A percentile compares a stretch with the other conserved stretches of the same genome.
phyloP scores from a whole-genome alignment of 2,888 invertebrate genomes.

The Selenia dentaria region DNA sequence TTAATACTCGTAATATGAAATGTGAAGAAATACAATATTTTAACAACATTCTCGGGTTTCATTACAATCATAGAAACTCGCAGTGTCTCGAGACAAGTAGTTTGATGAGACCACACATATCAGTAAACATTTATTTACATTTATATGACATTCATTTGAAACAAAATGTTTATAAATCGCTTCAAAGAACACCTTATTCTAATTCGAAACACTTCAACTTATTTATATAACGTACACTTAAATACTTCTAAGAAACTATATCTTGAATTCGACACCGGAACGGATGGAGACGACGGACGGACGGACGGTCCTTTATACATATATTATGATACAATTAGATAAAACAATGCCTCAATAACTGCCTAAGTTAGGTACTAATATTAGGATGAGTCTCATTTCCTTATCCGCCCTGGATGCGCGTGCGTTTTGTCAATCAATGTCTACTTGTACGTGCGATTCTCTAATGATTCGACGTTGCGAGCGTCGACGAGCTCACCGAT shows the following conservation, averaged over 20 bases:
- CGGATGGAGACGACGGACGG: conserved; percentile 44
- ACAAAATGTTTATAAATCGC: conserved; percentile 16
- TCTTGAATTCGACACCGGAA: conserved; percentile 66
- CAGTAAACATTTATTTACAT: neutral
- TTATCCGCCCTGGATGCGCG: conserved; percentile 34
- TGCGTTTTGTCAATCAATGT: conserved; percentile 1
- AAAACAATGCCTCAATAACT: conserved; percentile 61
- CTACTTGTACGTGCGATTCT: too few species aligned
- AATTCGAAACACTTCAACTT: conserved; percentile 38
- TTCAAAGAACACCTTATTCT: conserved; percentile 30
- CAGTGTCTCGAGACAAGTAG: too few species aligned
- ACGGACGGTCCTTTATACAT: conserved; percentile 28
- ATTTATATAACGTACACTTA: conserved; percentile 38
- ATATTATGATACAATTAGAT: conserved; percentile 43
- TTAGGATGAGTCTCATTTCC: conserved; percentile 39
- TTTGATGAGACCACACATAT: too few species aligned
- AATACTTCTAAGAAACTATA: conserved; percentile 56
- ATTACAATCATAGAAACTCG: too few species aligned
- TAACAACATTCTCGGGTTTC: too few species aligned
- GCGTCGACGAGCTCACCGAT: too few species aligned
- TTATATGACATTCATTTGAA: conserved; percentile 8
- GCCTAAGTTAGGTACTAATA: conserved; percentile 30
- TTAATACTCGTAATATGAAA: too few species aligned
- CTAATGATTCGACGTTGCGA: too few species aligned
- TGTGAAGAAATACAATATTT: too few species aligned